Conservation (phyloP, 2,797 vertebrate species). For the Melanotaenia nigrans region DNA sequence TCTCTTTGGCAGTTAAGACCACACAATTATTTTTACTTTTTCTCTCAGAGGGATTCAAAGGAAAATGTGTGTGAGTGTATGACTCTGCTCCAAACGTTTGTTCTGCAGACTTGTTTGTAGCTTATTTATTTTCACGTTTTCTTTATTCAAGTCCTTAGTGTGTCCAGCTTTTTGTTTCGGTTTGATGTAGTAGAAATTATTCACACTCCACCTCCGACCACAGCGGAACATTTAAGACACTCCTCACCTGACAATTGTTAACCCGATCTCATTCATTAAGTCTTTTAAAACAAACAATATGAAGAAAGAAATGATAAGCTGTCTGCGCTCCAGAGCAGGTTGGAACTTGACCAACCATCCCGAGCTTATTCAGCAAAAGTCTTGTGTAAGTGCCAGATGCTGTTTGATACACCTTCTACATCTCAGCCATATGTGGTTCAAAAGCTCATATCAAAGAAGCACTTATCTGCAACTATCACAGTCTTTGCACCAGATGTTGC, state of each 20-base stretch:
- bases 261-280: neutral
- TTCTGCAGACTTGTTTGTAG: conserved; percentile 35
- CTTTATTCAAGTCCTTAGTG: neutral
- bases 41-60: conserved; percentile 16
- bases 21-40: conserved; percentile 28
- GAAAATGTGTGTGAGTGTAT: conserved; percentile 26
- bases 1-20: conserved; percentile 30
- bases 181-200: neutral
- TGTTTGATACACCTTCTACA: neutral
- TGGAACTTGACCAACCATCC: conserved; percentile 5
- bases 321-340: conserved; percentile 15
- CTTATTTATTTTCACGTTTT: conserved; percentile 29
- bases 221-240: neutral
- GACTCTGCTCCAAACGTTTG: conserved; percentile 39
- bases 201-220: neutral
- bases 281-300: neutral
- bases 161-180: neutral
- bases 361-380: neutral
- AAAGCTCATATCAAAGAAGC: neutral
- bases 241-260: neutral
- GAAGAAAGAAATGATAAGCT: neutral
- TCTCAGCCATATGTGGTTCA: conserved; percentile 8
- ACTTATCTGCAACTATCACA: neutral
- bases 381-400: neutral
- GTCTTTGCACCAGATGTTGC: conserved; percentile 22